Evolutionary conservation across 2,888 invertebrate genomes (phyloP).

Genomic region (Ectobius pallidus): DNA sequence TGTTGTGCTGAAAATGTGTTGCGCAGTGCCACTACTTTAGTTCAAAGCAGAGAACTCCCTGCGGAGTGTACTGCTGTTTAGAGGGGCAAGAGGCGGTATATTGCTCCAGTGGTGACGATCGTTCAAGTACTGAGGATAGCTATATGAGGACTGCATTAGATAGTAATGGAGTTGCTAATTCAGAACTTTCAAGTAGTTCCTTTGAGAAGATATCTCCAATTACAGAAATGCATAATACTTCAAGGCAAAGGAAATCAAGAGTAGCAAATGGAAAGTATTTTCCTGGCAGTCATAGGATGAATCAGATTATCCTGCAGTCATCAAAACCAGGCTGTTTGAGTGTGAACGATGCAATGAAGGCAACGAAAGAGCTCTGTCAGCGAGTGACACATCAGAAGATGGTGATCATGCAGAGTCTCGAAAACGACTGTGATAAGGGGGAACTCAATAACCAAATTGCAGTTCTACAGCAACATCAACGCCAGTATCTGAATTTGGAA

Average conservation of each 20-base stretch:
- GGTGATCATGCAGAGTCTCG: conserved; percentile 78
- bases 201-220: conserved; percentile 44
- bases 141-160: conserved; percentile 49
- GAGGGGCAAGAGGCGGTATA: too few relatives aligned
- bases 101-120: conserved; percentile 61
- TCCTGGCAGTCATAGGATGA: not conserved
- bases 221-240: conserved; percentile 20
- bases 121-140: conserved; percentile 66
- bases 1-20: too few relatives aligned
- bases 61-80: too few relatives aligned
- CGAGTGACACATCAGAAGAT: conserved; percentile 77
- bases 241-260: conserved; percentile 14
- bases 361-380: conserved; percentile 73
- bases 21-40: too few relatives aligned
- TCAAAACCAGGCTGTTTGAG: conserved; percentile 4
- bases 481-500: conserved; percentile 76
- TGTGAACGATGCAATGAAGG: conserved; percentile 62
- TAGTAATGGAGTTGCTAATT: conserved; percentile 49
- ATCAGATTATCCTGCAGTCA: conserved; percentile 16
- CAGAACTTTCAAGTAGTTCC: conserved; percentile 52
- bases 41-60: too few relatives aligned
- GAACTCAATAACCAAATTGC: conserved; percentile 78
- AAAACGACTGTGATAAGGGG: conserved; percentile 73
- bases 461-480: conserved; percentile 77
- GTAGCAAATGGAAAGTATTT: conserved; percentile 18